Conservation (phyloP, 2,888 invertebrate genomes). For the Nephrocerus scutellatus region DNA sequence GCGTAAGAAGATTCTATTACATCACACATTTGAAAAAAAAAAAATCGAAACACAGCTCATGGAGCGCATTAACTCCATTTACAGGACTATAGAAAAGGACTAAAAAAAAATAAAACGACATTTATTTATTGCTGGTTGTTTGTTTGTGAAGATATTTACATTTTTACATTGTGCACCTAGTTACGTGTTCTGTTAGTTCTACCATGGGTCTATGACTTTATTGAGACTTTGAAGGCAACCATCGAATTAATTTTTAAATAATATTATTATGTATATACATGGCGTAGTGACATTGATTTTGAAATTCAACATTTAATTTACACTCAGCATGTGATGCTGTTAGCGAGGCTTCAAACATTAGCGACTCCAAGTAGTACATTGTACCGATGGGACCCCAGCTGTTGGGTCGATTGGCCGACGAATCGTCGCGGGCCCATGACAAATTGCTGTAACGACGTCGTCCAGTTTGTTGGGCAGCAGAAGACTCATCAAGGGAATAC, state of each 20-base stretch:
- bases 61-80: no score
- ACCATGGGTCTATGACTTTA: no score
- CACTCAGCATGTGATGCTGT: constrained; percentile 83
- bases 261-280: no score
- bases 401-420: constrained; percentile 34
- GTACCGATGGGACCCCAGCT: constrained; percentile 48
- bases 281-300: constrained; percentile 30
- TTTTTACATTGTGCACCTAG: no score
- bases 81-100: no score
- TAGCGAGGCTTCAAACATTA: constrained; percentile 70
- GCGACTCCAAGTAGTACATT: constrained; percentile 56
- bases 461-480: constrained; percentile 14
- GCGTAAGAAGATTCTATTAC: no score
- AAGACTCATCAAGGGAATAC: constrained; percentile 35
- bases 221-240: constrained; percentile 20
- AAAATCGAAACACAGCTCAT: no score
- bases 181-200: no score
- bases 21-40: no score
- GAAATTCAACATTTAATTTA: constrained; percentile 51
- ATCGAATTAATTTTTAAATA: constrained; percentile 10
- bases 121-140: no score
- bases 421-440: constrained; percentile 36
- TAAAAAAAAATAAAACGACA: no score
- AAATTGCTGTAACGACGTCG: constrained; percentile 38
- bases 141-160: no score